Percentiles rank a stretch among this genome's conserved stretches.
phyloP scores from a whole-genome alignment of 2,797 vertebrate genomes.

The Paratrypauchen microcephalus region DNA sequence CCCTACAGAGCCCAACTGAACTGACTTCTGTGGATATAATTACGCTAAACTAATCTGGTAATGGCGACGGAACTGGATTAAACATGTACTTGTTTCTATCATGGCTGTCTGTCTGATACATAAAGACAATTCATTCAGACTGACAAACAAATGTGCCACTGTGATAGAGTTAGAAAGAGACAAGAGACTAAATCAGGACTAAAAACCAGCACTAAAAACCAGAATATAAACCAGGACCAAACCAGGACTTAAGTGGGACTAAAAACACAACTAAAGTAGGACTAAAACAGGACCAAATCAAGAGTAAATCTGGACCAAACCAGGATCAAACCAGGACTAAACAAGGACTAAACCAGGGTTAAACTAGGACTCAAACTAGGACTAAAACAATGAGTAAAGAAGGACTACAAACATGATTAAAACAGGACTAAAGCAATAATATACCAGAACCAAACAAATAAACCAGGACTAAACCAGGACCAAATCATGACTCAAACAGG shows the following conservation, averaged over 20 bases:
- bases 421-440: neutral
- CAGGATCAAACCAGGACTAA: neutral
- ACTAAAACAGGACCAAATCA: neutral
- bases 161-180: too few relatives aligned
- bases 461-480: neutral
- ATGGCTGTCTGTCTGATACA: constrained; percentile 27
- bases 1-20: constrained; percentile 38
- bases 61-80: constrained; percentile 38
- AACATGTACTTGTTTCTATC: constrained; percentile 30
- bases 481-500: neutral
- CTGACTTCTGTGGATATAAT: constrained; percentile 25
- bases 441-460: too few relatives aligned
- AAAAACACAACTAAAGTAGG: neutral
- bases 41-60: constrained; percentile 27
- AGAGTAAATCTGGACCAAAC: neutral
- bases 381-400: neutral
- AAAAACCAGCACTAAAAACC: neutral
- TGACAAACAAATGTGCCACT: neutral
- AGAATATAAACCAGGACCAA: neutral
- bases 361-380: too few relatives aligned
- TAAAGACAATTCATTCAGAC: constrained; percentile 34
- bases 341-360: too few relatives aligned
- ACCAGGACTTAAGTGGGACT: neutral
- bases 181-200: neutral
- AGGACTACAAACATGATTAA: neutral